These are phyloP conservation scores for Tetramorium parvispinum DNA, from an alignment of 1,140 invertebrate genomes.

Conservation along the genomic window DNA sequence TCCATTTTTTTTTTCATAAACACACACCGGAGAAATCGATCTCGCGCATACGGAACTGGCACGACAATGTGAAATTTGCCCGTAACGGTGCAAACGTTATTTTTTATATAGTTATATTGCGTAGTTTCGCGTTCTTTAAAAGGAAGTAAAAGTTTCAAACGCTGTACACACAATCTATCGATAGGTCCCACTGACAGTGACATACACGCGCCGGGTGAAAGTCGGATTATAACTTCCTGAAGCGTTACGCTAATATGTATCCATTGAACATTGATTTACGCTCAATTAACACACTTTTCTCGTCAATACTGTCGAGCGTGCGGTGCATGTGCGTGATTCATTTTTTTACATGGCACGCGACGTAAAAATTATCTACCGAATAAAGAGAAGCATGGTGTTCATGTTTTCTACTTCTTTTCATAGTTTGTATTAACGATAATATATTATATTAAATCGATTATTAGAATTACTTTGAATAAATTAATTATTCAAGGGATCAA, in stretches of 20 bases:
- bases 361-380: background rate
- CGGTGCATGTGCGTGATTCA: background rate
- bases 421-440: background rate
- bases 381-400: background rate
- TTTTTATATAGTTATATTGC: background rate
- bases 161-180: background rate
- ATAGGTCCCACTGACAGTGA: background rate
- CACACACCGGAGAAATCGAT: background rate
- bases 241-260: constrained; percentile 4
- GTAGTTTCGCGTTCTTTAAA: background rate
- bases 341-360: background rate
- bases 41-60: background rate
- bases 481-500: background rate
- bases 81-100: background rate
- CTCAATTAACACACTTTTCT: constrained; percentile 63
- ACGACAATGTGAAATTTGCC: background rate
- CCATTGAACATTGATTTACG: background rate
- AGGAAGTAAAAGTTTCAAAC: background rate
- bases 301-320: background rate
- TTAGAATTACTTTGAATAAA: background rate
- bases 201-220: constrained; percentile 45
- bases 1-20: constrained; percentile 9
- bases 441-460: background rate
- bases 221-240: constrained; percentile 24
- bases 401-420: background rate